phyloP scores from a whole-genome alignment of 2,113 vertebrate genomes.

The Apteryx owenii region DNA sequence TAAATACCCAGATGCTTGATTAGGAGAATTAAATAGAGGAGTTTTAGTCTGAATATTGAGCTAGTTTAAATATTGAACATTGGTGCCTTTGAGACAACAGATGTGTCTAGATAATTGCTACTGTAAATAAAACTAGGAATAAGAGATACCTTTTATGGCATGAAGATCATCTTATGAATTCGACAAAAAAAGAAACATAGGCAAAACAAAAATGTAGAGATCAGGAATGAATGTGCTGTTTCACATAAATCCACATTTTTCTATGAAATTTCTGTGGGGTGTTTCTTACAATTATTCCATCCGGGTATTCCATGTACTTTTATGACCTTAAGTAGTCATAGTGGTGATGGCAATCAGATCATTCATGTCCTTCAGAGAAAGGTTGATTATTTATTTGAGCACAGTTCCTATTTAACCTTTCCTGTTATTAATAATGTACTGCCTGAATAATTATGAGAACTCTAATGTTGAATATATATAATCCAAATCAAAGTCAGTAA shows the following conservation, averaged over 20 bases:
- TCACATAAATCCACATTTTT: background rate
- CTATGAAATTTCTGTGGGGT: background rate
- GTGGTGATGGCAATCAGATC: background rate
- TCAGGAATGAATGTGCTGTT: background rate
- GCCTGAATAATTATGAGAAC: background rate
- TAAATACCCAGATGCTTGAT: constrained; percentile 10
- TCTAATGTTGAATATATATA: background rate
- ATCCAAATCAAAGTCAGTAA: background rate
- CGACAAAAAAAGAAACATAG: background rate
- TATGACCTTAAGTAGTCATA: background rate
- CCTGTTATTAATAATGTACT: background rate
- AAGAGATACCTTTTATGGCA: background rate
- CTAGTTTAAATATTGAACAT: constrained; percentile 30
- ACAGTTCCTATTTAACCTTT: background rate
- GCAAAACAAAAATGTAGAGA: background rate
- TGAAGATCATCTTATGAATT: background rate
- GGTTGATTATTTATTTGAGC: background rate
- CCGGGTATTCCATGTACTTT: background rate
- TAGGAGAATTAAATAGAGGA: background rate
- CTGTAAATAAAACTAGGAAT: constrained; percentile 3
- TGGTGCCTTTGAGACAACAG: background rate
- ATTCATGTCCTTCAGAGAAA: background rate
- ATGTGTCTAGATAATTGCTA: constrained; percentile 6
- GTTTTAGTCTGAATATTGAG: constrained; percentile 8
- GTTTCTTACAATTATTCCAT: background rate